Conservation (phyloP, 1,140 invertebrate species). For the Scylla paramamosain region DNA sequence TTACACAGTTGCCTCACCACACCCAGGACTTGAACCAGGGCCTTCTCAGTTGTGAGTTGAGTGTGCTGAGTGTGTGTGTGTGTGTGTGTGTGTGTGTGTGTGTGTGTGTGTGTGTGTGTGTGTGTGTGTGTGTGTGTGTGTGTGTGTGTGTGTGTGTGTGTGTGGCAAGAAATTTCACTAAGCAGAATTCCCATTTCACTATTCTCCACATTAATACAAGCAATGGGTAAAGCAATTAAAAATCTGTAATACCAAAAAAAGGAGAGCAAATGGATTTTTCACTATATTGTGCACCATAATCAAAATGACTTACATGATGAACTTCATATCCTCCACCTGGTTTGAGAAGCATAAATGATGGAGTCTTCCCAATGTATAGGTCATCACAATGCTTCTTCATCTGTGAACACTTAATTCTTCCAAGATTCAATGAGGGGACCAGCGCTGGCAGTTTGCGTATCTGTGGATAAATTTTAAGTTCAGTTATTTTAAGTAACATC, state of each 20-base stretch:
- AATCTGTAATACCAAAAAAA: no score
- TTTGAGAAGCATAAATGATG: slow-evolving; percentile 87
- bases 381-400: slow-evolving; percentile 81
- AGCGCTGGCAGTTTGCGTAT: slow-evolving; percentile 84
- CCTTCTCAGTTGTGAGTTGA: no score
- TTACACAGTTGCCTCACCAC: no score
- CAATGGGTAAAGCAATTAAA: no score
- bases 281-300: no score
- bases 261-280: no score
- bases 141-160: neutral
- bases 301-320: slow-evolving; percentile 71
- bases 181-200: no score
- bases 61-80: neutral
- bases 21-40: no score
- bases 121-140: slow-evolving; percentile 12
- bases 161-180: neutral
- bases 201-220: no score
- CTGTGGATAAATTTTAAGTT: slow-evolving; percentile 80
- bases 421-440: slow-evolving; percentile 83
- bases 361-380: slow-evolving; percentile 84
- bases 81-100: slow-evolving; percentile 29
- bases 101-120: slow-evolving; percentile 26
- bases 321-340: slow-evolving; percentile 86
- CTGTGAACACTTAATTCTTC: slow-evolving; percentile 78
- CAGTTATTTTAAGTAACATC: neutral